Conservation (phyloP, 2,888 invertebrate genomes). For the Xestia ashworthii region DNA sequence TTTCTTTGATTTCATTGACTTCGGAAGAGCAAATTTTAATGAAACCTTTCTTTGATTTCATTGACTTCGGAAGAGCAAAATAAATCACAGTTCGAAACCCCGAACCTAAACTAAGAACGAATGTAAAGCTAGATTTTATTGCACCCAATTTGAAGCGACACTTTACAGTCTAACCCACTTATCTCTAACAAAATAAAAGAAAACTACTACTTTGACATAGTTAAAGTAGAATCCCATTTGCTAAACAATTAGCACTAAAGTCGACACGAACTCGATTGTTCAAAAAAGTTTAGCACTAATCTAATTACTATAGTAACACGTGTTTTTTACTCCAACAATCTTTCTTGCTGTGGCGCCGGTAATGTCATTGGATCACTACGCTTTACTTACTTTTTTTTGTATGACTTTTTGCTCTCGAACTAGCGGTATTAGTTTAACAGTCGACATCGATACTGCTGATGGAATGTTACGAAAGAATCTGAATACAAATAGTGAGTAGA, state of each 20-base stretch:
- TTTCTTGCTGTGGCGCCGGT: conserved; percentile 22
- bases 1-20: not conserved
- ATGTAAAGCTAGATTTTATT: not conserved
- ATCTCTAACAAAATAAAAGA: not conserved
- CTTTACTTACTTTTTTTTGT: conserved; percentile 42
- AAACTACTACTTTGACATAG: not conserved
- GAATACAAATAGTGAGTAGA: conserved; percentile 82
- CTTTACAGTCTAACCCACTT: not conserved
- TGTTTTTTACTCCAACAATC: conserved; percentile 31
- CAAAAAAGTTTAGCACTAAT: conserved; percentile 31
- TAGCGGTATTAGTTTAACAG: conserved; percentile 64
- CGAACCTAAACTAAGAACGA: not conserved
- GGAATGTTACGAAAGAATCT: conserved; percentile 77
- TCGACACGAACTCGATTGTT: not conserved
- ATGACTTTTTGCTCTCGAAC: conserved; percentile 51
- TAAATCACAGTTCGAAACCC: not conserved
- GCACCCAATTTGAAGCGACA: not conserved
- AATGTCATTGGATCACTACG: conserved; percentile 51
- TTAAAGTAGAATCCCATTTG: conserved; percentile 19
- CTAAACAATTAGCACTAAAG: conserved; percentile 30
- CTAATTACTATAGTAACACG: conserved; percentile 27
- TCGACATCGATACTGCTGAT: conserved; percentile 42
- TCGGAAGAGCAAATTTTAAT: not conserved
- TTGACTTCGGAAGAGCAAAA: not conserved
- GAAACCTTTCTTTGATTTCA: not conserved